Percentiles rank a stretch among this genome's conserved stretches.
phyloP scores from a whole-genome alignment of 2,888 invertebrate species.

The Hypselothyrea guttata region DNA sequence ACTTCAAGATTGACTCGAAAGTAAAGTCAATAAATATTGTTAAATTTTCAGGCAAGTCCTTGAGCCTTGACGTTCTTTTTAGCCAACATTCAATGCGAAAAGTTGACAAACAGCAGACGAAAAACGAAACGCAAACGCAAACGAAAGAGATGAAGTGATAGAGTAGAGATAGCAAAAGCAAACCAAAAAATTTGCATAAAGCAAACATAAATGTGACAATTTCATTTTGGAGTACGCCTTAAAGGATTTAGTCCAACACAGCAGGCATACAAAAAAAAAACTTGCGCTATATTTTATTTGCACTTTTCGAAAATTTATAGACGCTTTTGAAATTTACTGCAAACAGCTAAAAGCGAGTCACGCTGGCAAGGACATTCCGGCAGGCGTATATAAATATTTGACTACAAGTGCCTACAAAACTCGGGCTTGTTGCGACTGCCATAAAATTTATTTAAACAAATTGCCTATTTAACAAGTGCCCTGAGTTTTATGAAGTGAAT shows the following conservation, averaged over 20 bases:
- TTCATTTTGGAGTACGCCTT: constrained; percentile 63
- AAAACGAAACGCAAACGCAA: too few relatives aligned
- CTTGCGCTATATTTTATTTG: constrained; percentile 73
- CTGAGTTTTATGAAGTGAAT: constrained; percentile 74
- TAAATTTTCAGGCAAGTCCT: constrained; percentile 22
- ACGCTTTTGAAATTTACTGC: constrained; percentile 70
- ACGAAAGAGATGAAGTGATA: too few relatives aligned
- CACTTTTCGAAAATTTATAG: constrained; percentile 74
- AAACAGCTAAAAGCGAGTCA: constrained; percentile 24
- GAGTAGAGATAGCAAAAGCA: background rate
- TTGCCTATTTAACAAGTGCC: constrained; percentile 76
- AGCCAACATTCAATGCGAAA: too few relatives aligned
- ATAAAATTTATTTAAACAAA: constrained; percentile 77
- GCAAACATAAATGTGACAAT: constrained; percentile 75
- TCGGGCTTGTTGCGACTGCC: too few relatives aligned
- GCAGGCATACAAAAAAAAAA: constrained; percentile 41
- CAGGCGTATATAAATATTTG: constrained; percentile 64
- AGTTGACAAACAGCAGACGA: constrained; percentile 23
- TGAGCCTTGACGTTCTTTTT: too few relatives aligned
- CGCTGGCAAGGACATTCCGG: constrained; percentile 36
- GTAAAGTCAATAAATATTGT: constrained; percentile 13
- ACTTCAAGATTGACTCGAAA: too few relatives aligned
- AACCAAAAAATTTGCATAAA: constrained; percentile 63
- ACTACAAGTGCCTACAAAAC: constrained; percentile 54
- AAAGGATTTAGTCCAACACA: constrained; percentile 63